Evolutionary conservation across 2,797 vertebrate species (phyloP).

Genomic region (Paedocypris micromegethes): DNA sequence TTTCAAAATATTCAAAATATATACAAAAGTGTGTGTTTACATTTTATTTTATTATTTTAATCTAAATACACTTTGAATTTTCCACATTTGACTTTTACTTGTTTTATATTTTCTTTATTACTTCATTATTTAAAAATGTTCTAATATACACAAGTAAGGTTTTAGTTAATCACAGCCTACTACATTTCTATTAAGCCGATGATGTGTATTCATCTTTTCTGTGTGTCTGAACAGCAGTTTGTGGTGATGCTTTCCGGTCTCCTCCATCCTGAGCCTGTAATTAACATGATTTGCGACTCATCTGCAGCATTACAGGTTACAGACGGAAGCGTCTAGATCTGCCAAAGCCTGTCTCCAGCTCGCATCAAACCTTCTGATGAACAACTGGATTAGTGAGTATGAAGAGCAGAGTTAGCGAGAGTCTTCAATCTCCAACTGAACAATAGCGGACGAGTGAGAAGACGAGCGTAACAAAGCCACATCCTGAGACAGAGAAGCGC

Average conservation of each 20-base stretch:
- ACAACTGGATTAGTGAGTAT: too few species aligned
- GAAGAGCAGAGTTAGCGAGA: too few species aligned
- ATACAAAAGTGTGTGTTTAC: slow-evolving; percentile 1
- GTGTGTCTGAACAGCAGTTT: slow-evolving; percentile 14
- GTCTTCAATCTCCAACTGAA: neutral
- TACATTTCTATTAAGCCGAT: too few species aligned
- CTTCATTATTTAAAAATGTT: too few species aligned
- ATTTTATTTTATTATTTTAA: neutral
- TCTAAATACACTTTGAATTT: too few species aligned
- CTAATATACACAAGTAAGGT: too few species aligned
- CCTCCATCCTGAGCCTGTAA: slow-evolving; percentile 52
- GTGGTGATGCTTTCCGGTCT: slow-evolving; percentile 38
- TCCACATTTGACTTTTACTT: too few species aligned
- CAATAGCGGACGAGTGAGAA: neutral
- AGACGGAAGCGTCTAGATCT: slow-evolving; percentile 47
- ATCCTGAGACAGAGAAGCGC: slow-evolving; percentile 28
- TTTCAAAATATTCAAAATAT: slow-evolving; percentile 50
- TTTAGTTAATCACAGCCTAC: too few species aligned
- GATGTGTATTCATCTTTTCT: neutral
- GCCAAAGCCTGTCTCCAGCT: slow-evolving; percentile 20
- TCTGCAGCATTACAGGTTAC: slow-evolving; percentile 62
- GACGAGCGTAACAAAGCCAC: slow-evolving; percentile 8
- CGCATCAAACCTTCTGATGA: neutral
- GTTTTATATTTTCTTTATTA: too few species aligned
- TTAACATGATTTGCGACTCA: slow-evolving; percentile 66